Evolutionary conservation across 1,140 invertebrate species (phyloP).

Genomic region (Drosophila parabipectinata): DNA sequence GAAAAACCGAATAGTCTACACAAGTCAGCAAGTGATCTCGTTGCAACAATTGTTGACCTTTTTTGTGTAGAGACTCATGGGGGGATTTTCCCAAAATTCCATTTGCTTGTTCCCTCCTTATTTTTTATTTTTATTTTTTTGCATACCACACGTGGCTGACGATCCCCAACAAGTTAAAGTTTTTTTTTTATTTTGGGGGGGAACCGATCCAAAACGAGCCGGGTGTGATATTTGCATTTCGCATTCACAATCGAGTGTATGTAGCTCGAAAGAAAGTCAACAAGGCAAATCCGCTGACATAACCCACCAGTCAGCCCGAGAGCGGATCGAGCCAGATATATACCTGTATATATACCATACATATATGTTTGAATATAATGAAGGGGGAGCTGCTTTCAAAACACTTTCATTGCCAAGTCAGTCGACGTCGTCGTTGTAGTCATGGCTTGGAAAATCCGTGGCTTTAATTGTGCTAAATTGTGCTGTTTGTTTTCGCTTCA

Average conservation of each 20-base stretch:
- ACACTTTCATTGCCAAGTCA: slow-evolving; percentile 72
- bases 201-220: slow-evolving; percentile 15
- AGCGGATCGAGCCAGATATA: slow-evolving; percentile 17
- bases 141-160: slow-evolving; percentile 46
- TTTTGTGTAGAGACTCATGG: slow-evolving; percentile 15
- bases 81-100: slow-evolving; percentile 36
- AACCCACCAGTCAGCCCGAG: slow-evolving; percentile 27
- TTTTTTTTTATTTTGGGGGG: neutral
- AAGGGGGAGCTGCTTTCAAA: slow-evolving; percentile 42
- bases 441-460: slow-evolving; percentile 65
- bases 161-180: slow-evolving; percentile 23
- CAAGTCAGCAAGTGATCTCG: slow-evolving; percentile 16
- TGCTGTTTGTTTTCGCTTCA: slow-evolving; percentile 51
- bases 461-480: slow-evolving; percentile 72
- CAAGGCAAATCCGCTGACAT: slow-evolving; percentile 66
- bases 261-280: slow-evolving; percentile 73
- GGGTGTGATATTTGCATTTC: slow-evolving; percentile 66
- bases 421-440: slow-evolving; percentile 22
- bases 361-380: slow-evolving; percentile 1
- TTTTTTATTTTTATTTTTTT: slow-evolving; percentile 18
- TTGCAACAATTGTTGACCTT: slow-evolving; percentile 26
- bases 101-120: slow-evolving; percentile 20
- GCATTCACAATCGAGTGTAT: slow-evolving; percentile 37
- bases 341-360: neutral
- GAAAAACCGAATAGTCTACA: slow-evolving; percentile 13